Evolutionary conservation across 2,888 invertebrate genomes (phyloP).

Genomic region (Elaeidobius kamerunicus): DNA sequence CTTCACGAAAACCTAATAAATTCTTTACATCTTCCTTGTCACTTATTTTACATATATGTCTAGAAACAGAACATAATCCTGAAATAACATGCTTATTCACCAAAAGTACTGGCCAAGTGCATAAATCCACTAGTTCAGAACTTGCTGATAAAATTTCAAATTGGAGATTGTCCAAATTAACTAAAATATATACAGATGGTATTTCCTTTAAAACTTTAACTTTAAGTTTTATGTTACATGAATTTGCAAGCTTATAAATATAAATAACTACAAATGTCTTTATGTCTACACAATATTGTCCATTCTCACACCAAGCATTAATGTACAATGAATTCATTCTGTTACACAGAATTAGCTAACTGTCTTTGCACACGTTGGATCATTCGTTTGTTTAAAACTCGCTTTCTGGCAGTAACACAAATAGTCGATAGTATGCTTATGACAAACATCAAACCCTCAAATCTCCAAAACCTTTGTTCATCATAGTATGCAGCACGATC

Average conservation of each 20-base stretch:
- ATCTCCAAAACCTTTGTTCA: conserved; percentile 80
- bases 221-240: conserved; percentile 31
- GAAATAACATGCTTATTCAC: conserved; percentile 63
- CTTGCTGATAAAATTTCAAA: conserved; percentile 45
- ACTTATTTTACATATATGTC: conserved; percentile 56
- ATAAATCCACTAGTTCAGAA: too few species aligned
- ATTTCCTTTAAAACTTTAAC: conserved; percentile 25
- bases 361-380: conserved; percentile 68
- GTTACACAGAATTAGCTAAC: conserved; percentile 60
- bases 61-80: conserved; percentile 72
- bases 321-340: conserved; percentile 24
- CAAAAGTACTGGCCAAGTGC: conserved; percentile 61
- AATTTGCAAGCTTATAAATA: conserved; percentile 34
- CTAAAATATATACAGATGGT: conserved; percentile 35
- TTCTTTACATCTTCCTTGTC: conserved; percentile 43
- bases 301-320: conserved; percentile 16
- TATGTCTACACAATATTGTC: conserved; percentile 32
- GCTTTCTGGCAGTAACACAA: conserved; percentile 63
- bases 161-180: conserved; percentile 45
- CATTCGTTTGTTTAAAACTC: conserved; percentile 64
- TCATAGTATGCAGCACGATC: conserved; percentile 82
- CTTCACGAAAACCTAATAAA: conserved; percentile 74
- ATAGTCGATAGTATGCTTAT: conserved; percentile 63
- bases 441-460: conserved; percentile 68
- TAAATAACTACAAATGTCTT: conserved; percentile 36